phyloP scores from a whole-genome alignment of 2,797 vertebrate species.

The Parauchenoglanis ngamensis region DNA sequence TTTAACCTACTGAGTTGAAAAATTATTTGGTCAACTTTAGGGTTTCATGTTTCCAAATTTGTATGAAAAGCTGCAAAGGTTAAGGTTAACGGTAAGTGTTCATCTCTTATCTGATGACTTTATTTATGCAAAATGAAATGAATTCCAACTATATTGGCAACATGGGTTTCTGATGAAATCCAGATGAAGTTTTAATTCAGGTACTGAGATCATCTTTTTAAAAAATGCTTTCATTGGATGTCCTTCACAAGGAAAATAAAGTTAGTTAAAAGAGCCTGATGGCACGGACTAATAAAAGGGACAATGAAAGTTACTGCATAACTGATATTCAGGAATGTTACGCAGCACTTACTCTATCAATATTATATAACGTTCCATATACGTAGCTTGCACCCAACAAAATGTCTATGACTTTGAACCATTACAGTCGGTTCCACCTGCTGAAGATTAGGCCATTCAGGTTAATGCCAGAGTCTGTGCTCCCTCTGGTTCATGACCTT shows the following conservation, averaged over 20 bases:
- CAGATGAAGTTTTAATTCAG: neutral
- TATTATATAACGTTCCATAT: neutral
- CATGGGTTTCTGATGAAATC: neutral
- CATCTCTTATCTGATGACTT: neutral
- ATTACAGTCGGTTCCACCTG: conserved; percentile 9
- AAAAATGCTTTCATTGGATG: neutral
- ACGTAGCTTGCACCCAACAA: neutral
- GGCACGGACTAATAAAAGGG: neutral
- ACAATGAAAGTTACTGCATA: neutral
- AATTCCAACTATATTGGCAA: neutral
- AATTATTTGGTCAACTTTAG: neutral
- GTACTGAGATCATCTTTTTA: neutral
- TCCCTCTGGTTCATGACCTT: conserved; percentile 51
- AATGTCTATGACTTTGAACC: neutral
- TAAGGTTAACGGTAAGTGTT: neutral
- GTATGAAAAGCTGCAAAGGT: neutral
- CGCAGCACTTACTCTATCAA: neutral
- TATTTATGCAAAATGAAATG: neutral
- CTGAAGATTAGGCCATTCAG: conserved; percentile 39
- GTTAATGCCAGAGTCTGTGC: conserved; percentile 46
- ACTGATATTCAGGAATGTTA: neutral
- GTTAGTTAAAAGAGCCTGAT: neutral
- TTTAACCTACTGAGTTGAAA: neutral
- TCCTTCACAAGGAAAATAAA: neutral
- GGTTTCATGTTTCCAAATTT: neutral